Evolutionary conservation across 2,113 vertebrate genomes (phyloP).

Genomic region (Sorex fumeus): DNA sequence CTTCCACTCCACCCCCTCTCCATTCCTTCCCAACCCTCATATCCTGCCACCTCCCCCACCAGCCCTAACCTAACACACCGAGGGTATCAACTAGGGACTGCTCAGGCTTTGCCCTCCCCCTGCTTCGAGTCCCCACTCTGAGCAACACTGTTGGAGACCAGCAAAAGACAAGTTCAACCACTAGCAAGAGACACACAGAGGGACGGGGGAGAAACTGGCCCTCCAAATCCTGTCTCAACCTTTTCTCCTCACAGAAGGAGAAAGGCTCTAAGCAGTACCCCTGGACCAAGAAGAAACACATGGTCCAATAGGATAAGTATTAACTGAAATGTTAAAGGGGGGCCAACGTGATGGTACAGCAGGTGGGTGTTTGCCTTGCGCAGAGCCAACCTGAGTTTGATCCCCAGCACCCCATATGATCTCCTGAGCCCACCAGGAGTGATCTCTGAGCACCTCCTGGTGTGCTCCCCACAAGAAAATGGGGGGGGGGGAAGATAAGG

Average conservation of each 20-base stretch:
- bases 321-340: neutral
- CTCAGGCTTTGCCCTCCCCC: neutral
- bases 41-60: neutral
- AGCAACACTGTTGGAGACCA: neutral
- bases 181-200: neutral
- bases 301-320: neutral
- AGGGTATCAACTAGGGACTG: neutral
- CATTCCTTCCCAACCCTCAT: neutral
- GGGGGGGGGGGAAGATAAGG: no score
- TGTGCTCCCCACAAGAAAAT: no score
- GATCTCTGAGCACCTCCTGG: no score
- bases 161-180: neutral
- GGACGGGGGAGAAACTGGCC: neutral
- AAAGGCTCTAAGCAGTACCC: neutral
- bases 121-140: neutral
- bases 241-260: neutral
- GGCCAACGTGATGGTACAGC: no score
- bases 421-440: no score
- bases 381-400: no score
- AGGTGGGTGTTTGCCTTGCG: no score
- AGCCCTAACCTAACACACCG: neutral
- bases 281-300: neutral
- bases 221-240: neutral
- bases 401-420: no score
- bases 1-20: neutral